Conservation (phyloP, 1,140 invertebrate species). For the Dinoponera quadriceps region DNA sequence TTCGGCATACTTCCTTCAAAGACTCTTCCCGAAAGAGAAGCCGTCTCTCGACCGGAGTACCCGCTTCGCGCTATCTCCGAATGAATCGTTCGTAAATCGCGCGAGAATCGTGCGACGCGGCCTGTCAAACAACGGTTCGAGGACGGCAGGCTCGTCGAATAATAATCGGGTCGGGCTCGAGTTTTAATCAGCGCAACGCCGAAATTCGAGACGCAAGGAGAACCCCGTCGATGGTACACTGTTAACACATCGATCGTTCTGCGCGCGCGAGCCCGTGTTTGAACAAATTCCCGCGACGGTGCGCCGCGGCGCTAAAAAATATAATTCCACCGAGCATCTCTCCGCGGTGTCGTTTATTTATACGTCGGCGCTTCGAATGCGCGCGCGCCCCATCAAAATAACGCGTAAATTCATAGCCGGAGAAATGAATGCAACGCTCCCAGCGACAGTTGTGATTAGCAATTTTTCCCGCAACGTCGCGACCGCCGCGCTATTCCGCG, state of each 20-base stretch:
- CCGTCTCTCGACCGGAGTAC: no score
- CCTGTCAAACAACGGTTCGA: no score
- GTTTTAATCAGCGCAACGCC: slow-evolving; percentile 7
- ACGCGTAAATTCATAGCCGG: slow-evolving; percentile 42
- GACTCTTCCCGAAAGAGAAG: no score
- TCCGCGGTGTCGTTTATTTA: slow-evolving; percentile 55
- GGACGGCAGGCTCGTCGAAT: background rate
- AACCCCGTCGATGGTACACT: background rate
- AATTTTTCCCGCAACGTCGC: slow-evolving; percentile 30
- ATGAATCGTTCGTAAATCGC: background rate
- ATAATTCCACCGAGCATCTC: slow-evolving; percentile 37
- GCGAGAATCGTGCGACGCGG: background rate
- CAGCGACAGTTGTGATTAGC: slow-evolving; percentile 52
- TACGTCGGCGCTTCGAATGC: slow-evolving; percentile 28
- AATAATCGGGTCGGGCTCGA: background rate
- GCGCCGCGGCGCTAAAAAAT: slow-evolving; percentile 33
- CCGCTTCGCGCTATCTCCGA: no score
- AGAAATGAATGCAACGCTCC: slow-evolving; percentile 42
- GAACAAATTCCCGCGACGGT: slow-evolving; percentile 35
- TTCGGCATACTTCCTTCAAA: background rate
- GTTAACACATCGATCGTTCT: slow-evolving; percentile 35
- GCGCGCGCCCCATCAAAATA: slow-evolving; percentile 46
- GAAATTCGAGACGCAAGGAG: slow-evolving; percentile 19
- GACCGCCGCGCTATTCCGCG: background rate
- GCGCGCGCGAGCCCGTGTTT: background rate